A percentile compares a stretch with the other conserved stretches of the same genome.
Conservation (phyloP, 2,888 invertebrate genomes). For the Lasioglossum zephyrum region DNA sequence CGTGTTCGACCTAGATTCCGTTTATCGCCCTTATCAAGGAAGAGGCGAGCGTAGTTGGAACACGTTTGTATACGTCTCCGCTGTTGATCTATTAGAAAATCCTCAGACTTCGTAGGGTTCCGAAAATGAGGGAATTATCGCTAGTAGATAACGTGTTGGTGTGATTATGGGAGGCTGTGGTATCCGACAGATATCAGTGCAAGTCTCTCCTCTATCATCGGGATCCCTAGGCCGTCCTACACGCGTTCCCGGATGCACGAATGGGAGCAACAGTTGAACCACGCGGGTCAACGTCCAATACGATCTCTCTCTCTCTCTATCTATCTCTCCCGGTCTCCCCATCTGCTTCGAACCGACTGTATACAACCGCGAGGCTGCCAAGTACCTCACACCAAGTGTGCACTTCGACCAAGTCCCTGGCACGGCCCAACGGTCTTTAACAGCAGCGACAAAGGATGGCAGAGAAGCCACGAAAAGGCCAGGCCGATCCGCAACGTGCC, state of each 20-base stretch:
- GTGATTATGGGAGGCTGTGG: neutral
- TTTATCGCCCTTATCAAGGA: constrained; percentile 45
- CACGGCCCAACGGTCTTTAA: constrained; percentile 55
- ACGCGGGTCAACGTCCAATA: constrained; percentile 77
- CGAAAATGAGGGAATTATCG: constrained; percentile 13
- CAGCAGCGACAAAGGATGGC: constrained; percentile 29
- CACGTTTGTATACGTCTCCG: neutral
- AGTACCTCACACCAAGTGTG: constrained; percentile 59
- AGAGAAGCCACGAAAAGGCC: constrained; percentile 34
- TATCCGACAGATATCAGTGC: neutral
- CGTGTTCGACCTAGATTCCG: constrained; percentile 44
- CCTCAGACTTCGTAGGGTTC: neutral
- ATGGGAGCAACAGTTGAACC: constrained; percentile 79
- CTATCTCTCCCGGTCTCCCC: constrained; percentile 38
- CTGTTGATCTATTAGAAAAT: neutral
- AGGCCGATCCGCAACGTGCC: constrained; percentile 33
- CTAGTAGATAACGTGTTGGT: neutral
- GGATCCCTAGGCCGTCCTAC: constrained; percentile 60
- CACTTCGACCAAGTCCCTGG: constrained; percentile 60
- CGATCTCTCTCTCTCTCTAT: constrained; percentile 53
- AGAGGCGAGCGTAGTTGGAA: neutral
- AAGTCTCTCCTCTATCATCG: constrained; percentile 43
- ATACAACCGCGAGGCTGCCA: constrained; percentile 63
- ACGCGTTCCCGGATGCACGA: constrained; percentile 68
- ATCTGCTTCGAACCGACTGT: constrained; percentile 53